These are phyloP conservation scores for zebrafish (Danio rerio) DNA, from an alignment of 2,113 vertebrate genomes.

Conservation along the genomic window GRCz12tu NC_133189.1:58124501-58125000, in stretches of 20 bases:
- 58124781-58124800: conserved; percentile 33
- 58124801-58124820: conserved; percentile 37
- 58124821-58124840: conserved; percentile 43
- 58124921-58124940: conserved; percentile 48
- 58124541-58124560: no score
- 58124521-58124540: no score
- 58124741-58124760: not conserved
- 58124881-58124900: conserved; percentile 23
- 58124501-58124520: no score
- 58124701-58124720: not conserved
- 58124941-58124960: conserved; percentile 41
- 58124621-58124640: no score
- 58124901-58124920: conserved; percentile 49
- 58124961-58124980: not conserved
- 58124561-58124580: no score
- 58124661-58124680: no score
- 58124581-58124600: no score
- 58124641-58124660: no score
- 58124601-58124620: no score
- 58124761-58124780: not conserved
- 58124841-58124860: conserved; percentile 52
- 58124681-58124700: not conserved
- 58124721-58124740: not conserved
- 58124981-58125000: conserved; percentile 21
- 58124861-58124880: conserved; percentile 19